A percentile compares a stretch with the other conserved stretches of the same genome.
These are phyloP conservation scores for Eublepharis macularius DNA, from an alignment of 2,113 vertebrate species.

Conservation along the genomic window DNA sequence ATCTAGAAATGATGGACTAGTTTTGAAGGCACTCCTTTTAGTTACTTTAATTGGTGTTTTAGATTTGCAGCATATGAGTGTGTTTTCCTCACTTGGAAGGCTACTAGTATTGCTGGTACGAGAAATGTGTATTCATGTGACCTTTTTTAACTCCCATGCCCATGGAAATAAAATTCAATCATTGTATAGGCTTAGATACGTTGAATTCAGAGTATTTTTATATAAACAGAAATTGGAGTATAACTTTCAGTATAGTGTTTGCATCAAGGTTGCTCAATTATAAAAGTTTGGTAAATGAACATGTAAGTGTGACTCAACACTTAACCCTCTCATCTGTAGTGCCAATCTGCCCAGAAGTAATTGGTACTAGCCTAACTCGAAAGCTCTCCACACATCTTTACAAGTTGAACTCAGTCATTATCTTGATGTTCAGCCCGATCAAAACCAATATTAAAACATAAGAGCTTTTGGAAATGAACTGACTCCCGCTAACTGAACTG, in stretches of 20 bases:
- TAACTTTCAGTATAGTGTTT: slow-evolving; percentile 13
- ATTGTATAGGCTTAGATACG: not conserved
- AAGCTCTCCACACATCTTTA: slow-evolving; percentile 31
- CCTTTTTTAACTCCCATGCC: no score
- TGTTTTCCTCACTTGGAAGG: no score
- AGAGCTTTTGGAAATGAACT: slow-evolving; percentile 1
- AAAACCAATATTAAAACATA: slow-evolving; percentile 41
- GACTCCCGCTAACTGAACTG: not conserved
- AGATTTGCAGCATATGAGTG: no score
- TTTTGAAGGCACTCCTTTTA: no score
- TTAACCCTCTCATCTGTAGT: slow-evolving; percentile 36
- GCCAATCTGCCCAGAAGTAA: not conserved
- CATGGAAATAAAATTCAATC: not conserved
- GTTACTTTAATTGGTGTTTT: no score
- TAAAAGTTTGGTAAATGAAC: slow-evolving; percentile 19
- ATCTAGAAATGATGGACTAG: no score
- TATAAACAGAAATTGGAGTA: not conserved
- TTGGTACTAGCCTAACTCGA: slow-evolving; percentile 38
- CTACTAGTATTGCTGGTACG: no score
- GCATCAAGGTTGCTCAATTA: slow-evolving; percentile 14
- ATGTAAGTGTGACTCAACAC: slow-evolving; percentile 12
- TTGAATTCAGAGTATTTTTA: not conserved
- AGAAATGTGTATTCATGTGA: no score
- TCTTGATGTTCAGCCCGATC: slow-evolving; percentile 25
- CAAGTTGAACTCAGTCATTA: slow-evolving; percentile 20